Base-by-base conservation (phyloP, 2,888 invertebrate genomes). In the Melikaiella ostensackeni region DNA sequence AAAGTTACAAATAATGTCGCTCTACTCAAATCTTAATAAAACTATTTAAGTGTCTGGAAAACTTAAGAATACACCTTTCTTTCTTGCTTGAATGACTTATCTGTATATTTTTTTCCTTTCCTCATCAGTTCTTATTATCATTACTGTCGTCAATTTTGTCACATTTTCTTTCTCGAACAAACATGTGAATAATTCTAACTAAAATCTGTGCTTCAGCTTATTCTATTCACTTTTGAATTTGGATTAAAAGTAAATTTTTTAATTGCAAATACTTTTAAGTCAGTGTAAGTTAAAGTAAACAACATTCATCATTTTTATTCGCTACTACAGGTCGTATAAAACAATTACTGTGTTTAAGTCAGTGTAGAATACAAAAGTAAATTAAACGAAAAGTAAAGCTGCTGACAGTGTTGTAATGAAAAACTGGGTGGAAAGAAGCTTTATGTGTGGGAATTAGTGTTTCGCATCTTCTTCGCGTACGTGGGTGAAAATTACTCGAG, bases 391-490 rank as follows among this genome's bases (percentile, higher is more conserved):
- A 46, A 50, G 30, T 27, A 27, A 46, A 46, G 30, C 5, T 24
- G 24, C 46, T 50, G 66, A 70, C 50, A 55, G 13, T 30, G 9
- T 30, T 55, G 33, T 55, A 70, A 50, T 50, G 50, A 30, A 50
- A 70, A 50, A 50, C 19, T 33, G 30, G 38, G 42, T 6, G 64
- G 27, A 24, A 59, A n/a, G 63, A 63, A 63, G 63, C n/a, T 35
- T 30, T 63, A 64, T 38, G 24, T 38, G 38, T 13, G 13, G 8
- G 38, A 70, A n/a, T 33, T 50, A n/a, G 30, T 33, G n/a, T 50
- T 70, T 70, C n/a, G 30, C 50, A 50, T 46, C 9, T n/a, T 55
- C 50, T 70, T n/a, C n/a, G n/a, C 7, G 30, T 30, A 70, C 5
- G 30, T 8, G 27, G 30, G 46, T 46, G 70, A 27, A 64, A 42